Base-by-base conservation (phyloP, 2,888 invertebrate species). In the Lomographa bimaculata region DNA sequence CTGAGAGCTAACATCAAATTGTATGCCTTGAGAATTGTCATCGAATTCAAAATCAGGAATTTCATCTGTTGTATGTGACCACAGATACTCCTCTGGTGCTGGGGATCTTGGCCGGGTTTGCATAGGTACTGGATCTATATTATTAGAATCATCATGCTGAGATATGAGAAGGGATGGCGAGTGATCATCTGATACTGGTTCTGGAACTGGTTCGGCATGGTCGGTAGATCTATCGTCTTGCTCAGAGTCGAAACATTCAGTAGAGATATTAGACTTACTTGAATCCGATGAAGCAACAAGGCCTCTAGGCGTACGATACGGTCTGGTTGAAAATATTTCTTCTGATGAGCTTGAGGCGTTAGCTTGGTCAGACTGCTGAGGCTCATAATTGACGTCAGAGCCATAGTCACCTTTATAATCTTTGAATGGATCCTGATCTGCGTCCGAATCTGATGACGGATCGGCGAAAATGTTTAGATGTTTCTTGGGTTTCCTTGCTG, bases 251-350 rank as follows among this genome's bases (percentile, higher is more conserved):
- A 7, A 23, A 23, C 9, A 10, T 23, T 23, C 23, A 23, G 2
- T 23, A 7, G 23, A 23, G 7, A 23, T 23, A 23, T 23, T 11
- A 23, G 23, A 23, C 23, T 23, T 23, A 23, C 23, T 23, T 23
- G 23, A 23, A 23, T 23, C 6, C 4, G 23, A 7, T 23, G 23
- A 23, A 23, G 23, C 23, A 4, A 23, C 23, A 23, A 7, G 23
- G 23, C 23, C 23, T 23, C 23, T 11, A 23, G 7, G 11, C 8
- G 23, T 23, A 11, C 7, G 23, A 18, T 18, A 5, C 18, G 6
- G 18, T 18, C 18, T 18, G 6, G 18, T 21, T 21, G 21, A 21
- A 21, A 21, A 21, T 21, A 21, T 21, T 21, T 21, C 8, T 7
- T 7, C 7, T 21, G 8, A 21, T 21, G 21, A 21, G 7, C 21